Evolutionary conservation across 2,113 vertebrate genomes (phyloP), one percentile per base, ranked within the genome.

Genomic region (Brachyhypopomus occidentalis): DNA sequence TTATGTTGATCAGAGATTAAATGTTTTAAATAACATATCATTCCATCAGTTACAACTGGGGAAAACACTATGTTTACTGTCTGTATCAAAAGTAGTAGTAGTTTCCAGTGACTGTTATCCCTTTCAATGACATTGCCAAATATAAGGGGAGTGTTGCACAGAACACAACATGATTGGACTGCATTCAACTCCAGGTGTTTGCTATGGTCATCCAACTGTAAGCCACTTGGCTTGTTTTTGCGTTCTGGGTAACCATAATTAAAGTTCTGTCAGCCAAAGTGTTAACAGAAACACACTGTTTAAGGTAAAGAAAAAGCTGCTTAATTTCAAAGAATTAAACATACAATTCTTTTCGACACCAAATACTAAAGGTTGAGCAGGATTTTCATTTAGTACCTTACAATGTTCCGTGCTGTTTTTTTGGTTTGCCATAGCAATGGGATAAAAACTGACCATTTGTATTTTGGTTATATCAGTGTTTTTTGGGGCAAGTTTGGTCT

Each of bases 1-100:
- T 48, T 48, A 23, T 48, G 20, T n/a, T 72, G 69, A 25, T 79
- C 59, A 22, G 52, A 77, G 5, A 82, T 52, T n/a, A 79, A 79
- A 38, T 86, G 82, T 67, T 77, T 76, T 79, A 81, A 81, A 20
- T 79, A 3, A 82, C 79, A 66, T 12, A 48, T 48, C 41, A 75
- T 82, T 25, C 81, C 48, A 77, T 76, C 60, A 20, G 66, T 73
- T 22, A 62, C 64, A 5, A 77, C 72, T 63, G 77, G 72, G 71
- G 79, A 83, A 38, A 64, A 85, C 20, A 56, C 78, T 36, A 19
- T 87, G 79, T 79, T 84, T 69, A 56, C 82, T 75, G 77, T 87
- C 67, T 2, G 84, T 78, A 62, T 80, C 56, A 69, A 80, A 80
- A 72, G 72, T 72, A 52, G 79, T 17, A 66, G 77, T 75, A 48